A percentile compares a stretch with the other conserved stretches of the same genome.
phyloP scores from a whole-genome alignment of 2,797 vertebrate genomes.

The Phoeniculus purpureus region DNA sequence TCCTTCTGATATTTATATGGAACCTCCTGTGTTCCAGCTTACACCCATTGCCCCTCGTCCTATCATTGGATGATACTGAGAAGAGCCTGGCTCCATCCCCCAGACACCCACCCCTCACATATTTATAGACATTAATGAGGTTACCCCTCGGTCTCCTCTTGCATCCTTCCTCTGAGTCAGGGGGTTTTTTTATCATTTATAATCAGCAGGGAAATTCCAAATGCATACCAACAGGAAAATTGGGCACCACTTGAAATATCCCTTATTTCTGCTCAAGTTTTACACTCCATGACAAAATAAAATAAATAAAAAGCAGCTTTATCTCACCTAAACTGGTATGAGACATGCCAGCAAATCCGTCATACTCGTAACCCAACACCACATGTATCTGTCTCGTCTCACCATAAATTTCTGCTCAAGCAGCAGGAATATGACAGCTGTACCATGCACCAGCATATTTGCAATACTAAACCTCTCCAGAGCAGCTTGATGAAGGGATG shows the following conservation, averaged over 20 bases:
- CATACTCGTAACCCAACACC: conserved; percentile 54
- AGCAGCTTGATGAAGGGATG: conserved; percentile 24
- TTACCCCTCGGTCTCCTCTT: no score
- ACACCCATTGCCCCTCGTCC: no score
- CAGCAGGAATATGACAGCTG: conserved; percentile 65
- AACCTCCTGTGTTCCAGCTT: no score
- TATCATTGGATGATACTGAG: no score
- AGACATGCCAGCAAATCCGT: conserved; percentile 61
- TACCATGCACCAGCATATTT: conserved; percentile 29
- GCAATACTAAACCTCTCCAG: conserved; percentile 23
- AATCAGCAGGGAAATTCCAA: background rate
- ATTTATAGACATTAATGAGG: no score
- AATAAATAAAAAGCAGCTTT: conserved; percentile 40
- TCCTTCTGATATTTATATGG: no score
- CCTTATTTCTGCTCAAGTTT: conserved; percentile 13
- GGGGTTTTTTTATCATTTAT: background rate
- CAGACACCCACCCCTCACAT: no score
- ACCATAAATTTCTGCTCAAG: conserved; percentile 42
- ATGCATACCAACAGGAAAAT: background rate
- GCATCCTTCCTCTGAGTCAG: background rate
- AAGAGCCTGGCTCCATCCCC: no score
- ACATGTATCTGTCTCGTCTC: conserved; percentile 57
- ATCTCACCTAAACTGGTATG: conserved; percentile 48
- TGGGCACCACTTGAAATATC: background rate
- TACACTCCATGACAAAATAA: background rate